Percentiles rank a stretch among this genome's conserved stretches.
phyloP scores from a whole-genome alignment of 2,113 vertebrate species.

The Dasyurus viverrinus region DNA sequence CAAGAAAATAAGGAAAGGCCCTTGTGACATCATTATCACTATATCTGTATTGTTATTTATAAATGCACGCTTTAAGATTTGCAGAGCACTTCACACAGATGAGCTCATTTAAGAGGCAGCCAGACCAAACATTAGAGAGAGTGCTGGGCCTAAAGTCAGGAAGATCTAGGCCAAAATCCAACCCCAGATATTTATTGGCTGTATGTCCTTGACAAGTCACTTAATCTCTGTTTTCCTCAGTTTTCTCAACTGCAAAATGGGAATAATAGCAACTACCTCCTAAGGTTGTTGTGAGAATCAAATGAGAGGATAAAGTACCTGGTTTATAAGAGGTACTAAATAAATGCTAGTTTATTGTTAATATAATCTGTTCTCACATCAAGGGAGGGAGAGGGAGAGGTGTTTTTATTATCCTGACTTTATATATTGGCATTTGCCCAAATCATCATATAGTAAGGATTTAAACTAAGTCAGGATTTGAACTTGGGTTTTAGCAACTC shows the following conservation, averaged over 20 bases:
- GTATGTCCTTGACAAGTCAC: neutral
- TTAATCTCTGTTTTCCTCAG: neutral
- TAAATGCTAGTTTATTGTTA: neutral
- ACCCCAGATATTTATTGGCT: neutral
- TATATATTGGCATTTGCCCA: neutral
- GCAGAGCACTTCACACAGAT: neutral
- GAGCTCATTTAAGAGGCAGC: neutral
- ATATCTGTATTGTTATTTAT: neutral
- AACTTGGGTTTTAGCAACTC: neutral
- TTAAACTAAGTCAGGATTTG: neutral
- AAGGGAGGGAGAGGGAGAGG: neutral
- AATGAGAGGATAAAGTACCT: neutral
- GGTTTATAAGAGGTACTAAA: neutral
- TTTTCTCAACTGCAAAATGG: neutral
- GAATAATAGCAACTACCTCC: neutral
- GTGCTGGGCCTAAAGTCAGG: neutral
- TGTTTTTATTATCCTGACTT: neutral
- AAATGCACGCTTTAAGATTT: neutral
- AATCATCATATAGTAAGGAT: neutral
- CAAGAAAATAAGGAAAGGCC: neutral
- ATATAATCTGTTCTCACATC: neutral
- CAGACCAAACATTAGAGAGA: neutral
- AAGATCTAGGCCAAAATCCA: neutral
- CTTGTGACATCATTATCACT: neutral
- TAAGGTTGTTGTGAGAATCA: neutral